Conservation (phyloP, 2,113 vertebrate species). For the Arizona elegans region DNA sequence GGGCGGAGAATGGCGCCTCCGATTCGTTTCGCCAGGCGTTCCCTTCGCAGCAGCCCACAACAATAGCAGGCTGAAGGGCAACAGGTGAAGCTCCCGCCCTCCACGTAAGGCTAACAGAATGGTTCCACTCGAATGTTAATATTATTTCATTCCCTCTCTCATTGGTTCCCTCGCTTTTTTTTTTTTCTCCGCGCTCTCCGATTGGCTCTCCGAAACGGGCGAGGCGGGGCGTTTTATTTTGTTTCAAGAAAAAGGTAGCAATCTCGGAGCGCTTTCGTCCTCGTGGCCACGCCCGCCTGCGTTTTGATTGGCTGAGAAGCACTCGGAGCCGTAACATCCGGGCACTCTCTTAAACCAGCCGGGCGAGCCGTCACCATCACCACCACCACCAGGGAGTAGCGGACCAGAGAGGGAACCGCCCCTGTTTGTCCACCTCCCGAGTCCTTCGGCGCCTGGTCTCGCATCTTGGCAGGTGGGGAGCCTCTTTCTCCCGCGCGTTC, state of each 20-base stretch:
- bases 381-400: neutral
- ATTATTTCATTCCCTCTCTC: neutral
- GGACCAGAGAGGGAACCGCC: conserved; percentile 19
- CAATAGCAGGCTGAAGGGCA: neutral
- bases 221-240: neutral
- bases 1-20: neutral
- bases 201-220: neutral
- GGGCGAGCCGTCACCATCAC: neutral
- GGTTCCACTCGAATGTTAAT: neutral
- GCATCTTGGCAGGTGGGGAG: neutral
- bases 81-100: neutral
- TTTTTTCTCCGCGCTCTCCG: neutral
- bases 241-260: neutral
- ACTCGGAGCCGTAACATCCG: conserved; percentile 4
- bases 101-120: neutral
- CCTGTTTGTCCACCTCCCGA: neutral
- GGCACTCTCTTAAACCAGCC: neutral
- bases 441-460: neutral
- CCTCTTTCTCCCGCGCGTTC: neutral
- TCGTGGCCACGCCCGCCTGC: neutral
- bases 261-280: neutral
- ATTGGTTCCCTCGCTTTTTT: neutral
- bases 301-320: neutral
- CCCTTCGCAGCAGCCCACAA: neutral
- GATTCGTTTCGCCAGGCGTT: neutral